phyloP scores from a whole-genome alignment of 2,113 vertebrate species.

The Macrotis lagotis region DNA sequence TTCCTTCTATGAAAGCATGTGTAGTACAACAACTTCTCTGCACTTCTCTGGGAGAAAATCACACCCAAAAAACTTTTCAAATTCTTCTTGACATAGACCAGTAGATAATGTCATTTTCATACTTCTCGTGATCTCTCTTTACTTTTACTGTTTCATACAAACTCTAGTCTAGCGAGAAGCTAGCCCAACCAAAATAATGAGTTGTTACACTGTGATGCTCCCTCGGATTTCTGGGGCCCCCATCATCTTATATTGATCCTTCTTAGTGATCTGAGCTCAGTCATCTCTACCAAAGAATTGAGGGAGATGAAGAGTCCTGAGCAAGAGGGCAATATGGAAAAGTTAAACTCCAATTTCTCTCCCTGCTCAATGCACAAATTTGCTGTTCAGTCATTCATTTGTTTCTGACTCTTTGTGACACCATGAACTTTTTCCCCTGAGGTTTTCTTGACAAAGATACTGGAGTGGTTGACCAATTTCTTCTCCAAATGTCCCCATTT shows the following conservation, averaged over 20 bases:
- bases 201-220: not conserved
- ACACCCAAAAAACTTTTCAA: not conserved
- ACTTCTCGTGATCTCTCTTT: not conserved
- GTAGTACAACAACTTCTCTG: not conserved
- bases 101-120: slow-evolving; percentile 6
- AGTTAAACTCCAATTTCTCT: not conserved
- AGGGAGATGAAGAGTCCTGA: not conserved
- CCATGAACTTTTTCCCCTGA: not conserved
- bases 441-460: not conserved
- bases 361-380: not conserved
- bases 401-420: not conserved
- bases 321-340: not conserved
- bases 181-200: not conserved
- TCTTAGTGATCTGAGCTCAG: not conserved
- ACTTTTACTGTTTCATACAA: not conserved
- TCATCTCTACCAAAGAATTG: not conserved
- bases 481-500: not conserved
- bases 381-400: not conserved
- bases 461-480: not conserved
- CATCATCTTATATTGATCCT: not conserved
- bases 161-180: slow-evolving; percentile 30
- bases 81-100: not conserved
- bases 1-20: not conserved
- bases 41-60: not conserved
- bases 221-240: not conserved